A percentile compares a stretch with the other conserved stretches of the same genome.
Conservation (phyloP, 2,113 vertebrate genomes). For the Rhea americana region DNA sequence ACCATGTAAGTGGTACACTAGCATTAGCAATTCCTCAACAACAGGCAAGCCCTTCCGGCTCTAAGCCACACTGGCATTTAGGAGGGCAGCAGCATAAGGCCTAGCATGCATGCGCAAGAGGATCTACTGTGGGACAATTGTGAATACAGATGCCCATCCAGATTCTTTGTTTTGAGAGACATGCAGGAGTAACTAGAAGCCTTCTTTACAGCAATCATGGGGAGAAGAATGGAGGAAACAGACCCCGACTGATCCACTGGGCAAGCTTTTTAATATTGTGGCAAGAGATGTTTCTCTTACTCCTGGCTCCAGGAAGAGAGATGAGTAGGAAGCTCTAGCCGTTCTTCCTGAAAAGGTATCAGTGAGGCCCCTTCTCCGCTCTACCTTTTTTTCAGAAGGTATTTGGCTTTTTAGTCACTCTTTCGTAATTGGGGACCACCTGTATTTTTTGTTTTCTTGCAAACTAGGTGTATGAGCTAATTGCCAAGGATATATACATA, state of each 20-base stretch:
- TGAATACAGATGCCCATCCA: not conserved
- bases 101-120: not conserved
- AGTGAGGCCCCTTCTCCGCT: not conserved
- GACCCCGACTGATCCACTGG: not conserved
- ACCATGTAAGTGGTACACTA: not conserved
- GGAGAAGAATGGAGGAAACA: not conserved
- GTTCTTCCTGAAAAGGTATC: not conserved
- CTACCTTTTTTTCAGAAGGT: not conserved
- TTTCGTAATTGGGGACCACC: not conserved
- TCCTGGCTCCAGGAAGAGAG: not conserved
- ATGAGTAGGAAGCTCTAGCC: not conserved
- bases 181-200: not conserved
- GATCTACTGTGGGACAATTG: not conserved
- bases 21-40: not conserved
- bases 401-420: not conserved
- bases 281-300: not conserved
- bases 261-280: not conserved
- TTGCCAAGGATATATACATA: not conserved
- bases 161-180: not conserved
- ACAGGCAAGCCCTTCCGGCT: not conserved
- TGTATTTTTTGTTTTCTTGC: not conserved
- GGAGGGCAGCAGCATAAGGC: not conserved
- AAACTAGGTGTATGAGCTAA: not conserved
- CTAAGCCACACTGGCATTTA: not conserved
- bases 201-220: fast-evolving